A percentile compares a stretch with the other conserved stretches of the same genome.
phyloP scores from a whole-genome alignment of 2,797 vertebrate species.

The Cetoscarus ocellatus region DNA sequence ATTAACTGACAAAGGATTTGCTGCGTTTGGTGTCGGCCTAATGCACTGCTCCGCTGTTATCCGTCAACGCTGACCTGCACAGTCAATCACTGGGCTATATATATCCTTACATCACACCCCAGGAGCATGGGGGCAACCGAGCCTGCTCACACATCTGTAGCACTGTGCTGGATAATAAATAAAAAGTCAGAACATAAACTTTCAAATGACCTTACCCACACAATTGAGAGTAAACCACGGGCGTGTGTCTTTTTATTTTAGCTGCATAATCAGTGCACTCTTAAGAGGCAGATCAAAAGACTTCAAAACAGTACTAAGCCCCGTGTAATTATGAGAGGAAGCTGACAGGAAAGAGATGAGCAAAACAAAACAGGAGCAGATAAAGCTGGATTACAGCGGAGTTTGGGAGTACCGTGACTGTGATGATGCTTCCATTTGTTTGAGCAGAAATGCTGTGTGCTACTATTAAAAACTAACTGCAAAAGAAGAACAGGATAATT shows the following conservation, averaged over 20 bases:
- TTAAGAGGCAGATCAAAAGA: constrained; percentile 65
- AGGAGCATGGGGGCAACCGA: constrained; percentile 16
- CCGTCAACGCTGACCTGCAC: constrained; percentile 49
- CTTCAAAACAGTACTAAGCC: constrained; percentile 55
- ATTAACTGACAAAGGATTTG: constrained; percentile 79
- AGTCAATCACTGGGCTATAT: constrained; percentile 56
- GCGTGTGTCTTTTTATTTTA: constrained; percentile 34
- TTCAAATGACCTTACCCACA: constrained; percentile 25
- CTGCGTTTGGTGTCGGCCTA: constrained; percentile 64
- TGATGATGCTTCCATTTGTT: constrained; percentile 47
- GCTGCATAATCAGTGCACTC: constrained; percentile 41
- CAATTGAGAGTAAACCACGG: constrained; percentile 23
- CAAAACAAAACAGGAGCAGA: constrained; percentile 63
- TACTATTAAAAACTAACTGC: constrained; percentile 31
- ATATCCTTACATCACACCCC: constrained; percentile 39
- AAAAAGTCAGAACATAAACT: constrained; percentile 19
- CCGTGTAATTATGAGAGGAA: constrained; percentile 66
- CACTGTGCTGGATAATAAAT: constrained; percentile 21
- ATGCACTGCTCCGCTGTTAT: constrained; percentile 59
- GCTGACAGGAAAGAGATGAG: constrained; percentile 47
- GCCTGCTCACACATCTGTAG: constrained; percentile 16
- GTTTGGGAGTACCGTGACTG: constrained; percentile 41
- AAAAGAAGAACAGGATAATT: background rate
- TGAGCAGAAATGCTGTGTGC: constrained; percentile 36
- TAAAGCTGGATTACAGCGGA: constrained; percentile 69